phyloP scores from a whole-genome alignment of 2,113 vertebrate genomes.

The Phyllopteryx taeniolatus region DNA sequence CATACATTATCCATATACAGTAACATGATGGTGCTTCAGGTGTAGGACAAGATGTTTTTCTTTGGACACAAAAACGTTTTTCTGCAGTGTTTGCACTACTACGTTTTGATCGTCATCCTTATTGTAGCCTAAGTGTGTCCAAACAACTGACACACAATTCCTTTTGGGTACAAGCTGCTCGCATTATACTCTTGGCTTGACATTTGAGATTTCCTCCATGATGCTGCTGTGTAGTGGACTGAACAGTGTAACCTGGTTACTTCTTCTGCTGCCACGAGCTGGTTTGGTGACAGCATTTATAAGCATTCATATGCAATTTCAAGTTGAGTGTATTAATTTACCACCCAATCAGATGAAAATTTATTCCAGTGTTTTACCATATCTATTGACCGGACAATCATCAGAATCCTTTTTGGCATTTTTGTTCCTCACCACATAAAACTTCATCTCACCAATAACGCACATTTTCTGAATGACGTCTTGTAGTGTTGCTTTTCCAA shows the following conservation, averaged over 20 bases:
- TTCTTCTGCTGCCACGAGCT: background rate
- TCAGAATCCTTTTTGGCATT: background rate
- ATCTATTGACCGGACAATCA: background rate
- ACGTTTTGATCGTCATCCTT: background rate
- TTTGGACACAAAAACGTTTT: too few relatives aligned
- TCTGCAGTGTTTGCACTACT: too few relatives aligned
- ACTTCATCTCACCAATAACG: conserved; percentile 18
- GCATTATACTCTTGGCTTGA: background rate
- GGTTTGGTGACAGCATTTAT: background rate
- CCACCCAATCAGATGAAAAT: background rate
- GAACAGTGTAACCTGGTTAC: too few relatives aligned
- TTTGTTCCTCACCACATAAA: conserved; percentile 2
- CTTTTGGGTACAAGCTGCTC: background rate
- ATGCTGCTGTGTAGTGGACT: background rate
- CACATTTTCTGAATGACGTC: conserved; percentile 22
- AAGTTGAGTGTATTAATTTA: background rate
- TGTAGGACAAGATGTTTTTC: too few relatives aligned
- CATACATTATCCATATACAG: too few relatives aligned
- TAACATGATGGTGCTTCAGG: too few relatives aligned
- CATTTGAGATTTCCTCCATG: background rate
- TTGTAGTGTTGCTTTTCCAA: conserved; percentile 13
- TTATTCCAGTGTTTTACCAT: background rate
- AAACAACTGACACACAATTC: too few relatives aligned
- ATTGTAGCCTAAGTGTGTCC: background rate
- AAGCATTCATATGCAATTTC: background rate